These are phyloP conservation scores for Mystacornis crossleyi DNA, from an alignment of 2,113 vertebrate genomes.

Conservation along the genomic window DNA sequence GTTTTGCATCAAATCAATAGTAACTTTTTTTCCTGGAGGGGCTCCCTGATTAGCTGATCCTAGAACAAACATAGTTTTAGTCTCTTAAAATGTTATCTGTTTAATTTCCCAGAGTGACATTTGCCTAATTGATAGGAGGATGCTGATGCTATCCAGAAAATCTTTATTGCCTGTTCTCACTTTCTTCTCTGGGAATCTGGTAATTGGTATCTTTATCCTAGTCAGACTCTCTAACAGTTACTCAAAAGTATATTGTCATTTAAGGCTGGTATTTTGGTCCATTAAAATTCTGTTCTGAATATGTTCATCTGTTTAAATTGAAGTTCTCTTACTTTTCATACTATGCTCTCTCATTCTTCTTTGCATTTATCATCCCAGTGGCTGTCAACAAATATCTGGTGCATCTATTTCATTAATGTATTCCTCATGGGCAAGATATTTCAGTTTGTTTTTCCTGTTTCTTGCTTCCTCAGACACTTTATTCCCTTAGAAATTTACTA, in stretches of 20 bases:
- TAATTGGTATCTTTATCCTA: background rate
- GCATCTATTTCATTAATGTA: background rate
- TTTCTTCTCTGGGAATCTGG: background rate
- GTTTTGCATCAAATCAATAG: background rate
- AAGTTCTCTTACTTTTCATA: background rate
- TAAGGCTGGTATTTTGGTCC: background rate
- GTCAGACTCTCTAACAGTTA: background rate
- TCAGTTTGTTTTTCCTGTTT: background rate
- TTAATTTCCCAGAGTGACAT: background rate
- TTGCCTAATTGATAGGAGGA: background rate
- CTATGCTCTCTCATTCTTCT: background rate
- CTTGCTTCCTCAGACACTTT: background rate
- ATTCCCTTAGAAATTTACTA: background rate
- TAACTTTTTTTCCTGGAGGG: background rate
- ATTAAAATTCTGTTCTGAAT: background rate
- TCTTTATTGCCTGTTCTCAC: background rate
- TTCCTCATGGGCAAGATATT: background rate
- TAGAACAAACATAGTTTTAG: background rate
- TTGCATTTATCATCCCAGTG: background rate
- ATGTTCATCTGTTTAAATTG: background rate
- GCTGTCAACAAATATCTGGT: background rate
- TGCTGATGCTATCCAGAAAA: background rate
- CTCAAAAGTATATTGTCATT: background rate
- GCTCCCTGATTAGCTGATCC: background rate
- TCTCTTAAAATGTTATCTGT: background rate